Conservation (phyloP, 2,797 vertebrate species). For the Antennarius maculatus region DNA sequence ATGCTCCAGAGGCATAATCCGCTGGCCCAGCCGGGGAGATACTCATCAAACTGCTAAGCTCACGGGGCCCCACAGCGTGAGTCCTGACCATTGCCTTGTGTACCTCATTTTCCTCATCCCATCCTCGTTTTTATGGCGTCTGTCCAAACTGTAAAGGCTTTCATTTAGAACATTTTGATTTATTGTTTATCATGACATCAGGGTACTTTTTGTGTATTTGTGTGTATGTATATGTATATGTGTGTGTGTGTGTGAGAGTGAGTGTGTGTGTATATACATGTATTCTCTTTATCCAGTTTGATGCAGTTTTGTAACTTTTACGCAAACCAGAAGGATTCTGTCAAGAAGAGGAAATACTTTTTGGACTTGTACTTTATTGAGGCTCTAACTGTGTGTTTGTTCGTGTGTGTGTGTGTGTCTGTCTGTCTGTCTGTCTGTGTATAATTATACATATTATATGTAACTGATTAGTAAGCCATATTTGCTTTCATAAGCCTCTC, state of each 20-base stretch:
- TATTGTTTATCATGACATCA: constrained; percentile 61
- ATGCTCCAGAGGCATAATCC: constrained; percentile 35
- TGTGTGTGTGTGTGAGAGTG: background rate
- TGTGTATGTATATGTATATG: background rate
- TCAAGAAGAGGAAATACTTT: background rate
- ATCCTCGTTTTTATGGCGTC: constrained; percentile 17
- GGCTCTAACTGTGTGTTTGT: constrained; percentile 1
- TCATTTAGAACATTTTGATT: constrained; percentile 14
- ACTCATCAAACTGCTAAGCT: constrained; percentile 38
- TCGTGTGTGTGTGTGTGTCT: no score
- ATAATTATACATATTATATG: constrained; percentile 10
- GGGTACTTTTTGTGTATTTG: constrained; percentile 63
- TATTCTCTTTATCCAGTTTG: constrained; percentile 23
- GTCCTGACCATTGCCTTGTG: constrained; percentile 46
- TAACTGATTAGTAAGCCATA: constrained; percentile 50
- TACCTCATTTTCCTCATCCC: constrained; percentile 45
- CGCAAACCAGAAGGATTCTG: background rate
- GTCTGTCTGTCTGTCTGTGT: no score
- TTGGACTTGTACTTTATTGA: constrained; percentile 12
- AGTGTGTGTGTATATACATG: no score
- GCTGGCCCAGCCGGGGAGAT: constrained; percentile 49
- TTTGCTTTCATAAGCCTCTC: constrained; percentile 22
- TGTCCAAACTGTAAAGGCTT: constrained; percentile 38
- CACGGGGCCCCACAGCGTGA: constrained; percentile 17
- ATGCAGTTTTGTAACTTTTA: constrained; percentile 11